Base-by-base conservation (phyloP, 2,113 vertebrate species). In the Saguinus midas region DNA sequence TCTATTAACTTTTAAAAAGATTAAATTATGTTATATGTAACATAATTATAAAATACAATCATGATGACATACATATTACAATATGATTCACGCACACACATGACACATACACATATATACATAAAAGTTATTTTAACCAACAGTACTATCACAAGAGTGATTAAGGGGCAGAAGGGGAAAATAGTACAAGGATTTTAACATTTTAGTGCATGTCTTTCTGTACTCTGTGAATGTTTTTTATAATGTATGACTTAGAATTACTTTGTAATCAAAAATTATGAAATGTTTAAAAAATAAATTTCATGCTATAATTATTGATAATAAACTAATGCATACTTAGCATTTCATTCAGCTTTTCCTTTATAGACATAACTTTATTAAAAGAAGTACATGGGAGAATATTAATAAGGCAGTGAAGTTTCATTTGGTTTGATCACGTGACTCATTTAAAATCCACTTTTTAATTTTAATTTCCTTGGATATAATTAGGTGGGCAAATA, bases 261-360 rank as follows among this genome's bases (percentile, higher is more conserved):
- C 45, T 95, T 93, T 89, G 5, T 82, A 88, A 93, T 52, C 73
- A 73, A 78, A 86, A 78, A 90, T 86, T 90, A 78, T 45, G 10
- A 89, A 91, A 79, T 79, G 35, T 75, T 95, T 16, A 89, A 86
- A 92, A 90, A 87, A 55, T 35, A 87, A 92, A 79, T 75, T 50
- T 45, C 4, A 87, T 94, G 21, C 45, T 32, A 61, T 68, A 4
- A 40, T 95, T 90, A 55, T 73, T 86, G 45, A 29, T 48, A 83
- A 40, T 78, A 92, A 61, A 83, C 21, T 66, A 89, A 68, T 16
- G 1, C 23, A 29, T 3, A 1, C 61, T 55, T 50, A 55, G 40
- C 18, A 72, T 92, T 93, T 90, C n/a, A 66, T 72, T 75, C 64
- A 37, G 13, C 48, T 96, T 94, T 94, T 20, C 61, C 35, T 27